phyloP scores from a whole-genome alignment of 2,888 invertebrate genomes.

The Watsonalla binaria region DNA sequence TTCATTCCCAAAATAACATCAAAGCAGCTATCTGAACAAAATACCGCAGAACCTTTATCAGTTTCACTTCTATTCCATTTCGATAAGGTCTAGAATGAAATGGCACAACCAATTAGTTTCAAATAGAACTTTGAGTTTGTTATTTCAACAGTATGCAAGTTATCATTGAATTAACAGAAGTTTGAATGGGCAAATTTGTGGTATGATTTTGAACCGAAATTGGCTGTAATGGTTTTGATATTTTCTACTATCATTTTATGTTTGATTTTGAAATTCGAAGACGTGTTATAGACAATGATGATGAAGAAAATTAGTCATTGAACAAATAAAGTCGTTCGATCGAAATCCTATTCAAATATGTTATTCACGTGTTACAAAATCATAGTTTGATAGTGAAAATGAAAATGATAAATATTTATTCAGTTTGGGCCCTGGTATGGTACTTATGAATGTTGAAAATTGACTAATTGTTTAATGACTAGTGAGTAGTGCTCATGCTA shows the following conservation, averaged over 20 bases:
- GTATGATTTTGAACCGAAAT: background rate
- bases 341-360: too few species aligned
- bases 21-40: constrained; percentile 1
- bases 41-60: background rate
- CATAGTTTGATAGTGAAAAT: too few species aligned
- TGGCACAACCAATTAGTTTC: background rate
- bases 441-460: too few species aligned
- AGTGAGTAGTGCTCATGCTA: too few species aligned
- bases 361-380: too few species aligned
- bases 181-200: constrained; percentile 4
- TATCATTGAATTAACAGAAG: constrained; percentile 18
- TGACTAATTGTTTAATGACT: too few species aligned
- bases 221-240: background rate
- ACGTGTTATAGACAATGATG: too few species aligned
- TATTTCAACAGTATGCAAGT: constrained; percentile 8
- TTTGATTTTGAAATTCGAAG: too few species aligned
- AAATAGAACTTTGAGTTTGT: background rate
- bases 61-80: background rate
- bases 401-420: too few species aligned
- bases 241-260: background rate
- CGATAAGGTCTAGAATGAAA: background rate
- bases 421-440: too few species aligned
- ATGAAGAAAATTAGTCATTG: too few species aligned
- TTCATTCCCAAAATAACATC: constrained; percentile 1
- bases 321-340: too few species aligned